Evolutionary conservation across 2,797 vertebrate species (phyloP), one percentile per base, ranked within the genome.

Genomic region (Rhodeus uyekii): DNA sequence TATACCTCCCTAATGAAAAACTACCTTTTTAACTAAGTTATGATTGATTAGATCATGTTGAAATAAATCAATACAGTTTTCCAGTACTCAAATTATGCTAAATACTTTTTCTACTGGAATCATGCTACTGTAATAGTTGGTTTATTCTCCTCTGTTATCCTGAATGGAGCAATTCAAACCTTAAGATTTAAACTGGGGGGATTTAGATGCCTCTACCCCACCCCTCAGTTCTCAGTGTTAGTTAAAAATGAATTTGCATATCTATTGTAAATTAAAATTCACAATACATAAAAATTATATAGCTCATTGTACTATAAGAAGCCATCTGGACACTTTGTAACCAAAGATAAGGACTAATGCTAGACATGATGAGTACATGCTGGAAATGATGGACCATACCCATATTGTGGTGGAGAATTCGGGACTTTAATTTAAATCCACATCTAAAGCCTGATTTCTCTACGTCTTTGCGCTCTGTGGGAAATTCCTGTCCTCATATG

Each of bases 401-500:
- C 36, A 50, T 63, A 86, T 38, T 39, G 81, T 84, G 81, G 73
- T 29, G 22, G 32, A 34, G 73, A 87, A 84, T 84, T 83, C 65
- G 42, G 80, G 83, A 81, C 82, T 86, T 85, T 73, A 81, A 83
- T 88, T 78, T 79, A 12, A 81, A 81, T 79, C 86, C 60, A 82
- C 63, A 24, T 82, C 64, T n/a, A n/a, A 65, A 65, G 84, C 48
- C 50, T 67, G 83, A 72, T 86, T 76, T 71, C 39, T 42, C 55
- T 55, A 44, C 58, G 81, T 60, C 76, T 91, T 83, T 86, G 58
- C 61, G 16, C 77, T 81, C 74, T 69, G 78, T 76, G 67, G 85
- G 91, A 93, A 93, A 92, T 92, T 91, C 88, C 85, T 90, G 84
- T 76, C 84, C 83, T 82, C 69, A 78, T 60, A 86, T 77, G 76